Evolutionary conservation across 92 coral and sea anemone species (phyloP).

Genomic region (Actinernus sp.): DNA sequence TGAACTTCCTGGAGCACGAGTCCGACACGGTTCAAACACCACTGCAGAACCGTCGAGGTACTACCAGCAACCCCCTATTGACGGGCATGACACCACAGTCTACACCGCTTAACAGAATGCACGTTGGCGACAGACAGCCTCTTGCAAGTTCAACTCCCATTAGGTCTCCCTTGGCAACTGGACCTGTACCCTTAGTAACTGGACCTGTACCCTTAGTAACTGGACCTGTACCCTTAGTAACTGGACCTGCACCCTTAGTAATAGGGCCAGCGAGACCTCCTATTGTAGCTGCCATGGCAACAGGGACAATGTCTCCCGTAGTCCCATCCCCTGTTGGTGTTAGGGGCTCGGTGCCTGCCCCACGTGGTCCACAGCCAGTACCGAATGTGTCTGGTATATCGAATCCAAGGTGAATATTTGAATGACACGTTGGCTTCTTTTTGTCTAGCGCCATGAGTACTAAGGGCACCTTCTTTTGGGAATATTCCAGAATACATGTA

Average conservation of each 20-base stretch:
- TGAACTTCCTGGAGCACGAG: slow-evolving; percentile 94
- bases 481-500: too few species aligned
- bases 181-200: slow-evolving; percentile 1
- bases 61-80: slow-evolving; percentile 69
- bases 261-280: too few species aligned
- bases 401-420: slow-evolving; percentile 1
- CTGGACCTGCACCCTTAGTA: neutral
- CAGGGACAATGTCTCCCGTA: slow-evolving; percentile 18
- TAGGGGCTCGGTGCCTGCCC: neutral
- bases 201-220: slow-evolving; percentile 1
- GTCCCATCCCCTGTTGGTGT: slow-evolving; percentile 16
- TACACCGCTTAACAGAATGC: slow-evolving; percentile 50
- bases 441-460: too few species aligned
- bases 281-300: slow-evolving; percentile 5
- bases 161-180: slow-evolving; percentile 28
- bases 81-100: slow-evolving; percentile 73
- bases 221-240: neutral
- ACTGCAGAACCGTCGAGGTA: slow-evolving; percentile 34
- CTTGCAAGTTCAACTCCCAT: slow-evolving; percentile 78
- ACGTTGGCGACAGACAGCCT: slow-evolving; percentile 30
- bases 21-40: slow-evolving; percentile 62
- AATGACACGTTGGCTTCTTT: too few species aligned
- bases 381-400: neutral
- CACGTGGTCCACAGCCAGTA: neutral
- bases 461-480: too few species aligned